Base-by-base conservation (phyloP, 2,113 vertebrate genomes). In the Prochilodus magdalenae region DNA sequence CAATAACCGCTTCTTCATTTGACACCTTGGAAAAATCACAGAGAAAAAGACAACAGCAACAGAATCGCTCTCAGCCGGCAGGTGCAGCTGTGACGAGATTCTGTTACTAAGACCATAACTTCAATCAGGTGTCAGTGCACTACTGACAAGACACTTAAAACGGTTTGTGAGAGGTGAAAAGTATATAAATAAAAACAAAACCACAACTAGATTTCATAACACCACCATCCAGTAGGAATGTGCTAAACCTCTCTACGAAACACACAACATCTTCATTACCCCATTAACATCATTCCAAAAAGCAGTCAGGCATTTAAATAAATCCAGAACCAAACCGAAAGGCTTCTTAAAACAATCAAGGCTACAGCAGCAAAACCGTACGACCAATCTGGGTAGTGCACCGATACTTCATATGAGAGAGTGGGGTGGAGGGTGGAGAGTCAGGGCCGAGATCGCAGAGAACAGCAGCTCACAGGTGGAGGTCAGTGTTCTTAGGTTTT, bases 361-460 rank as follows among this genome's bases (percentile, higher is more conserved):
- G 88, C 87, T 87, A 89, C 88, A 88, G 95, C 96, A 98, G 96
- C 96, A 98, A 96, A 95, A 94, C 94, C 95, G 95, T 94, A 93
- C 88, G 90, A 90, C 86, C 79, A 82, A 87, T 88, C 86, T 77
- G 90, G 96, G 96, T 96, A 96, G 97, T 96, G 96, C 95, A 94
- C 96, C 92, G 94, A 96, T 95, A 13, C 29, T 47, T 62, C 33
- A 36, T 30, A 51, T 30, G 73, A 33, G 49, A 59, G 14, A 4
- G 20, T 40, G 33, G 29, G n/a, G 20, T 44, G 4, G 22, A 4
- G 26, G n/a, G 20, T 44, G 4, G 22, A 4, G 26, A 55, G 57
- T 53, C 29, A 63, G 70, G 27, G 40, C 51, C 55, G 8, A 71
- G 49, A 27, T 77, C 22, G 27, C 62, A 36, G 65, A 65, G 3